These are phyloP conservation scores for Corapipo altera DNA, from an alignment of 2,113 vertebrate genomes.

Conservation along the genomic window DNA sequence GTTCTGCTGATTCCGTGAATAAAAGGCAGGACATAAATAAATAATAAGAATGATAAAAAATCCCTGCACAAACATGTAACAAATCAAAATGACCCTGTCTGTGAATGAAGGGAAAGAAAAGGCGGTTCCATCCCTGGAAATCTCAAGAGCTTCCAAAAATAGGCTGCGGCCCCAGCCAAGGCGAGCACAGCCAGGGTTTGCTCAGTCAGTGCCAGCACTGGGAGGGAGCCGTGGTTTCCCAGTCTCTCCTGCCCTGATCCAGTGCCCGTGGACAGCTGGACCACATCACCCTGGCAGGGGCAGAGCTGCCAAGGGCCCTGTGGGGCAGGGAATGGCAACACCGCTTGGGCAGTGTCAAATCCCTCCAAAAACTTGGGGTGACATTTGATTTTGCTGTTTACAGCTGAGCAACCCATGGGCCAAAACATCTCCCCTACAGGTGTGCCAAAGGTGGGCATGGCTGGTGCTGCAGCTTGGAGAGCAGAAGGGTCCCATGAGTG, in stretches of 20 bases:
- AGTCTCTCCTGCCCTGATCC: background rate
- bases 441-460: background rate
- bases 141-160: conserved; percentile 52
- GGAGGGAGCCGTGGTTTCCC: background rate
- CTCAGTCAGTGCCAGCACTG: background rate
- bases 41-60: background rate
- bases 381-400: background rate
- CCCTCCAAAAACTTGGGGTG: background rate
- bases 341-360: background rate
- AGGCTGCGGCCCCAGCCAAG: background rate
- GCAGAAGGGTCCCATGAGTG: background rate
- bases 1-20: background rate
- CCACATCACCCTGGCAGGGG: fast-evolving
- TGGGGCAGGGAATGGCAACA: background rate
- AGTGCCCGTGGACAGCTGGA: fast-evolving
- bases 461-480: background rate
- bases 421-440: fast-evolving
- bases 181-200: background rate
- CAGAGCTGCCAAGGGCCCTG: fast-evolving
- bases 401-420: background rate
- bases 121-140: background rate
- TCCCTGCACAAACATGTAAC: fast-evolving
- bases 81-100: background rate
- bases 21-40: background rate
- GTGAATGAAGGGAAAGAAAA: conserved; percentile 44